A percentile compares a stretch with the other conserved stretches of the same genome.
Conservation (phyloP, 2,888 invertebrate genomes). For the Lasioglossum zephyrum region DNA sequence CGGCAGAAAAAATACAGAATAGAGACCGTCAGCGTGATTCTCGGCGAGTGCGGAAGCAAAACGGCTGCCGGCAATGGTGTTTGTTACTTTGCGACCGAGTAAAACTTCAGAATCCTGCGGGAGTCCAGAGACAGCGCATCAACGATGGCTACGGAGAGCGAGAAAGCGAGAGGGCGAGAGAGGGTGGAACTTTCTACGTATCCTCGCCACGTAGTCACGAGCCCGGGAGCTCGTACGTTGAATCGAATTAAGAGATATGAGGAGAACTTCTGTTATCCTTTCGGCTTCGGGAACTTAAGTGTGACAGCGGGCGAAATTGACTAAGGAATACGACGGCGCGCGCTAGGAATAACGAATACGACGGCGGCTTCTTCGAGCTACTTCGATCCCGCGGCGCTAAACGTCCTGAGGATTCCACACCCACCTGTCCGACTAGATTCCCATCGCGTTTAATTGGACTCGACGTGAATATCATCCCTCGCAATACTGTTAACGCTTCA, state of each 20-base stretch:
- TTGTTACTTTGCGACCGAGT: slow-evolving; percentile 25
- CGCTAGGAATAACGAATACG: slow-evolving; percentile 35
- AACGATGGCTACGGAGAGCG: neutral
- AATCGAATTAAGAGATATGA: slow-evolving; percentile 56
- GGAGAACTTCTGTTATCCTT: slow-evolving; percentile 55
- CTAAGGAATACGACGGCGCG: slow-evolving; percentile 26
- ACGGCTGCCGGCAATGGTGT: slow-evolving; percentile 14
- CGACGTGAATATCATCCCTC: neutral
- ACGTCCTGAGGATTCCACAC: neutral
- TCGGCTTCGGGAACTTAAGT: slow-evolving; percentile 28
- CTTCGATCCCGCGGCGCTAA: slow-evolving; percentile 9
- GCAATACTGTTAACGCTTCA: neutral
- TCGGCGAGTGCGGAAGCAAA: neutral
- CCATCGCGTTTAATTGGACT: neutral
- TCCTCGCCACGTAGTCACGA: slow-evolving; percentile 46
- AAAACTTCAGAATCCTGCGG: slow-evolving; percentile 26
- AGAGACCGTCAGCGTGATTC: neutral
- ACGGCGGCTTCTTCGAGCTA: slow-evolving; percentile 4
- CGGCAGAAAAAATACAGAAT: neutral
- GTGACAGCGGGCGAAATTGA: slow-evolving; percentile 41
- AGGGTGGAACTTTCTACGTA: slow-evolving; percentile 31
- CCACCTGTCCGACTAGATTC: neutral
- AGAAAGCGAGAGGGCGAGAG: neutral
- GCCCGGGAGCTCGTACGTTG: slow-evolving; percentile 42
- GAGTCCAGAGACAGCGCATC: slow-evolving; percentile 4